Conservation (phyloP, 2,888 invertebrate genomes). For the Margaritifera margaritifera region DNA sequence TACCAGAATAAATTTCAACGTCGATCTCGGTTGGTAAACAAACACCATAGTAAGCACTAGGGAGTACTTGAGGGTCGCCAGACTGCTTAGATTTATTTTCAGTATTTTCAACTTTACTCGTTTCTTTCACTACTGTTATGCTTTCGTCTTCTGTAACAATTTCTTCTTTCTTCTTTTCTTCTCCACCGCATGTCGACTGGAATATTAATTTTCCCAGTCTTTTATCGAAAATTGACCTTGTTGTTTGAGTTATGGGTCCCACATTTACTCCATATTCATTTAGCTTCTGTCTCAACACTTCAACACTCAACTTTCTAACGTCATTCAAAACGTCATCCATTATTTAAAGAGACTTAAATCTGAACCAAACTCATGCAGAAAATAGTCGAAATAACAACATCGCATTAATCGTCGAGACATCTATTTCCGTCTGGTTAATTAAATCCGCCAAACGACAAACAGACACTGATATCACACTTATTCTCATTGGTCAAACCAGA, state of each 20-base stretch:
- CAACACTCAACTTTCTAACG: slow-evolving; percentile 38
- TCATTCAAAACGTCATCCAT: slow-evolving; percentile 54
- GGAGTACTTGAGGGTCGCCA: too few relatives aligned
- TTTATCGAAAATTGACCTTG: slow-evolving; percentile 46
- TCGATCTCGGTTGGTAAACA: slow-evolving; percentile 15
- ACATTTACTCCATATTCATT: slow-evolving; percentile 46
- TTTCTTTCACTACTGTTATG: too few relatives aligned
- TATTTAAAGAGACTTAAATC: not conserved
- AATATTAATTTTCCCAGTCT: slow-evolving; percentile 46
- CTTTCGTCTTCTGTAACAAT: not conserved
- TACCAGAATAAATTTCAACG: slow-evolving; percentile 1
- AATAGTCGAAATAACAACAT: too few relatives aligned
- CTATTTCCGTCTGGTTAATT: too few relatives aligned
- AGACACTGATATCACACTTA: too few relatives aligned
- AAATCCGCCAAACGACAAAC: too few relatives aligned
- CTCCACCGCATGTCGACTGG: slow-evolving; percentile 20
- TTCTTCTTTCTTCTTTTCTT: slow-evolving; percentile 3
- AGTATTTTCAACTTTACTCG: too few relatives aligned
- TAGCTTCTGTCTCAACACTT: slow-evolving; percentile 44
- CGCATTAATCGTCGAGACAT: too few relatives aligned
- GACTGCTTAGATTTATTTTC: too few relatives aligned
- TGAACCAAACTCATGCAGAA: too few relatives aligned
- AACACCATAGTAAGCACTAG: slow-evolving; percentile 17
- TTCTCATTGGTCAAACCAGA: too few relatives aligned
- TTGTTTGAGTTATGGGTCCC: slow-evolving; percentile 52